Evolutionary conservation across 1,140 invertebrate genomes (phyloP), one percentile per base, ranked within the genome.

Genomic region (Dendroctonus ponderosae): DNA sequence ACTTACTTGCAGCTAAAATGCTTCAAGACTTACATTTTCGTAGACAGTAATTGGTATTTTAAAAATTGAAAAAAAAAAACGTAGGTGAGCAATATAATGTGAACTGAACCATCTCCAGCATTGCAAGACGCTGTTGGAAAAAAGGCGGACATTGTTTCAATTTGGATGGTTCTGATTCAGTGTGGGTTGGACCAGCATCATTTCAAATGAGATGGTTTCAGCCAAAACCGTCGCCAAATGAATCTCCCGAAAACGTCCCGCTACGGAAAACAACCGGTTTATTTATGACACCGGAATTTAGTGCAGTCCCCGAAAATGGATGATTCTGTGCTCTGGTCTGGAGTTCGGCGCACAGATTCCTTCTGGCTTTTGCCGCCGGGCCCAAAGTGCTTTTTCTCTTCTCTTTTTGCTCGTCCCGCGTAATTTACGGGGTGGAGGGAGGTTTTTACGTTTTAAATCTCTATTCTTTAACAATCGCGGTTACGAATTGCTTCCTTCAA

Each of bases 191-290:
- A 12, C 43, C 8, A 46, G 8, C 8, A 9, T 46, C n/a, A 46
- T 46, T 12, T 46, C 43, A 56, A 52, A n/a, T 0, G 11, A 26
- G 12, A 11, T 15, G 5, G 62, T 52, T 49, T 26, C 43, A 50
- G 52, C 15, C 43, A 56, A 64, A 58, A 46, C 53, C 62, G 62
- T 65, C 62, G 62, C 62, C 62, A 65, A 65, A 65, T 65, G 62
- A 65, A 65, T 65, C 62, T 65, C 62, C 62, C 62, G 62, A 65
- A 65, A 65, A 65, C 62, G 62, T 65, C 62, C 54, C 54, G 62
- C 54, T 42, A 58, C 54, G 62, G 62, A 65, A 65, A 65, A 64
- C 62, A 65, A 57, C 52, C 53, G 15, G 51, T 65, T 65, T 65
- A 65, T 65, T 65, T 65, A 65, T 65, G 62, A 65, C 62, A 54